Percentiles rank a stretch among this genome's conserved stretches.
phyloP scores from a whole-genome alignment of 2,888 invertebrate genomes.

The Sabatieria punctata region DNA sequence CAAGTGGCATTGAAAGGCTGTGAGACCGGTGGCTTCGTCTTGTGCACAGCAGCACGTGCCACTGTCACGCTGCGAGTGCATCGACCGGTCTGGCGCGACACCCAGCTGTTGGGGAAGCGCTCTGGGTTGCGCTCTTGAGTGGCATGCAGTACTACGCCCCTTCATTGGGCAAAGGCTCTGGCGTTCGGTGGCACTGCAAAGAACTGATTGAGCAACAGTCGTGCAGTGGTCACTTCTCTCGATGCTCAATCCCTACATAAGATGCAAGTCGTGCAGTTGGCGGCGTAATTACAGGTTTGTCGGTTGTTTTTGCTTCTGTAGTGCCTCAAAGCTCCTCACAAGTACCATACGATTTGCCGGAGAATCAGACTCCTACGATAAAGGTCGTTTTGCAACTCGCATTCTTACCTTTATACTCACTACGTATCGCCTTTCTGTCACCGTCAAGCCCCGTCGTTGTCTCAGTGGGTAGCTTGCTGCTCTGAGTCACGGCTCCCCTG shows the following conservation, averaged over 20 bases:
- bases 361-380: too few relatives aligned
- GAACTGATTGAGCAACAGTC: slow-evolving; percentile 61
- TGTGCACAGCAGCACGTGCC: slow-evolving; percentile 86
- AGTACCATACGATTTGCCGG: too few relatives aligned
- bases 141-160: slow-evolving; percentile 83
- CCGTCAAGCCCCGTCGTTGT: too few relatives aligned
- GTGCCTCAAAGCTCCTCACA: too few relatives aligned
- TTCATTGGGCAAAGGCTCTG: too few relatives aligned
- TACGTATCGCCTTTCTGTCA: too few relatives aligned
- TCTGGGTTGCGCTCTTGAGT: slow-evolving; percentile 82
- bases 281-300: slow-evolving; percentile 81
- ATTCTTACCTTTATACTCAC: too few relatives aligned
- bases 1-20: slow-evolving; percentile 78
- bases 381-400: too few relatives aligned
- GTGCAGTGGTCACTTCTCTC: slow-evolving; percentile 11
- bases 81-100: slow-evolving; percentile 68
- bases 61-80: slow-evolving; percentile 76
- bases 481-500: too few relatives aligned
- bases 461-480: too few relatives aligned
- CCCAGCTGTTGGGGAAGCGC: slow-evolving; percentile 72
- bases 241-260: slow-evolving; percentile 45
- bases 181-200: slow-evolving; percentile 86
- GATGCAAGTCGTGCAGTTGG: slow-evolving; percentile 86
- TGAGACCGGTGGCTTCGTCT: slow-evolving; percentile 90
- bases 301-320: slow-evolving; percentile 33